phyloP scores from a whole-genome alignment of 2,113 vertebrate genomes.

The Halcyon senegalensis region DNA sequence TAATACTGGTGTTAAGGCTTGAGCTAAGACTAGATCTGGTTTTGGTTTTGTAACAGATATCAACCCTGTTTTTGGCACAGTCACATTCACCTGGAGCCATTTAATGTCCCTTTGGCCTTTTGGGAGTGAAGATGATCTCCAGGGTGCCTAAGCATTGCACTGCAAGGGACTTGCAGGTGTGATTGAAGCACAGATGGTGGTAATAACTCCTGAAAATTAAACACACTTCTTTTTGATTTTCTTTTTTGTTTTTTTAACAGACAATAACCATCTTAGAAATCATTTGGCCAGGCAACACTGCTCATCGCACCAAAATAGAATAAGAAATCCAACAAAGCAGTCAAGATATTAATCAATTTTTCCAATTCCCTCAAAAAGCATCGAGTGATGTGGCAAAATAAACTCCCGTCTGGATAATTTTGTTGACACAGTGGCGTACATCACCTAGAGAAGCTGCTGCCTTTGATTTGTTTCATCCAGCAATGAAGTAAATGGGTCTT shows the following conservation, averaged over 20 bases:
- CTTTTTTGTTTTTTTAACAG: background rate
- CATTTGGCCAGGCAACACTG: background rate
- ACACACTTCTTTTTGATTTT: background rate
- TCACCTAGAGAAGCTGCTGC: background rate
- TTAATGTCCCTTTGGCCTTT: background rate
- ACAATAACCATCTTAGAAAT: background rate
- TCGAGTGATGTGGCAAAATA: background rate
- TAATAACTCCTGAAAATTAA: background rate
- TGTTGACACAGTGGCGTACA: background rate
- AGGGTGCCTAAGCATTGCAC: background rate
- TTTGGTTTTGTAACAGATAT: background rate
- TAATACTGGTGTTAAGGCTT: background rate
- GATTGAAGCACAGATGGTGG: background rate
- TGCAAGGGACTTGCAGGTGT: background rate
- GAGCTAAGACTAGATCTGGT: background rate
- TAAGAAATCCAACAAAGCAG: background rate
- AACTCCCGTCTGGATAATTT: background rate
- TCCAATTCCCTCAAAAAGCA: background rate
- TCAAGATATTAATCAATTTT: background rate
- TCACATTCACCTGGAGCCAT: background rate
- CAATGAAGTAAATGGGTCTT: background rate
- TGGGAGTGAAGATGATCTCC: background rate
- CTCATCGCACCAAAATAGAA: background rate
- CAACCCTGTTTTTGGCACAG: background rate
- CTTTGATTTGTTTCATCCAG: slow-evolving; percentile 20